These are phyloP conservation scores for Florisuga fusca DNA, from an alignment of 2,797 vertebrate species.

Conservation along the genomic window DNA sequence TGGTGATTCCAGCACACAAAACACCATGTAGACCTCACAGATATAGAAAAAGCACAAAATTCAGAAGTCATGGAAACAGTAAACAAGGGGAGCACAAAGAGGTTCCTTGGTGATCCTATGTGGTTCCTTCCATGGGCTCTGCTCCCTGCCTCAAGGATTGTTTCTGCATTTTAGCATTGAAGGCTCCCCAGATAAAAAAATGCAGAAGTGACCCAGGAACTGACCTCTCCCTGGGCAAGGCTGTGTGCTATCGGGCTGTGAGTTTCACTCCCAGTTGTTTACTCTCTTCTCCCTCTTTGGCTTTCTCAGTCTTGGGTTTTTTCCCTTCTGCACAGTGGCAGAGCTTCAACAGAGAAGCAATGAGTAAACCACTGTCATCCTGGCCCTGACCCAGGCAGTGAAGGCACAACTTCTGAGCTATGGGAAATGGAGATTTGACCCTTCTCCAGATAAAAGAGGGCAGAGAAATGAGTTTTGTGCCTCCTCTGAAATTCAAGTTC, in stretches of 20 bases:
- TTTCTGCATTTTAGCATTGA: background rate
- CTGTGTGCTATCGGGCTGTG: accelerated
- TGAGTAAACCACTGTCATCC: background rate
- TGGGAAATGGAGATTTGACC: background rate
- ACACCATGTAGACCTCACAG: accelerated
- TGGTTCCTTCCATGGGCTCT: background rate
- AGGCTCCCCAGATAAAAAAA: background rate
- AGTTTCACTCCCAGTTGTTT: background rate
- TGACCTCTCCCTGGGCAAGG: background rate
- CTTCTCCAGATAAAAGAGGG: background rate
- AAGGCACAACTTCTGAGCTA: background rate
- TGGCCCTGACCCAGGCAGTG: background rate
- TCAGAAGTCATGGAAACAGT: background rate
- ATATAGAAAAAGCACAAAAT: background rate
- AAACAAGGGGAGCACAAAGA: background rate
- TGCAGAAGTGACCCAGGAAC: background rate
- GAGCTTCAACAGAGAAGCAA: background rate
- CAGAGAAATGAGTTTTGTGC: background rate
- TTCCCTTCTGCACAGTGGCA: background rate
- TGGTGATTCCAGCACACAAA: background rate
- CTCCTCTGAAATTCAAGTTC: background rate
- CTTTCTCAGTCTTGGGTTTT: background rate
- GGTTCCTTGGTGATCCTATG: background rate
- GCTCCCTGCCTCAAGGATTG: background rate
- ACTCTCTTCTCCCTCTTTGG: background rate